Conservation (phyloP, 2,888 invertebrate species). For the Cylindroiulus punctatus region DNA sequence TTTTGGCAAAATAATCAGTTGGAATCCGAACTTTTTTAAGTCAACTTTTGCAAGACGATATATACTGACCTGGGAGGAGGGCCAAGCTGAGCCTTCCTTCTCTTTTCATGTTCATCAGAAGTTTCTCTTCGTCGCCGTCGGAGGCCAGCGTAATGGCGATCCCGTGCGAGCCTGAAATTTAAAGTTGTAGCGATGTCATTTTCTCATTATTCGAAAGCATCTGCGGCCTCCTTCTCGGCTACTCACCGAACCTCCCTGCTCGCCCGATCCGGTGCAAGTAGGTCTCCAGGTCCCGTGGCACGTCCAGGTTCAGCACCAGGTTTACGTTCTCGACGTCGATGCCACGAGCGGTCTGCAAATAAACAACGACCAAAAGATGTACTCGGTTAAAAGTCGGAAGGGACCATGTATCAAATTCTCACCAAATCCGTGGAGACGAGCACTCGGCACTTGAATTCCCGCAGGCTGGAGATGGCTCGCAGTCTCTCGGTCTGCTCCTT, state of each 20-base stretch:
- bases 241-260: slow-evolving; percentile 88
- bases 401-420: neutral
- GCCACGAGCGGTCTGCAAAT: slow-evolving; percentile 79
- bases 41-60: too few species aligned
- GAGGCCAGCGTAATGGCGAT: slow-evolving; percentile 79
- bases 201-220: too few species aligned
- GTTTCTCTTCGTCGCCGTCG: slow-evolving; percentile 72
- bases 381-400: too few species aligned
- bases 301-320: slow-evolving; percentile 90
- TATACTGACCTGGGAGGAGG: slow-evolving; percentile 55
- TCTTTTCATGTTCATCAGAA: slow-evolving; percentile 60
- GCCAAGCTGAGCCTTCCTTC: slow-evolving; percentile 46
- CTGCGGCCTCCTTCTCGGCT: too few species aligned
- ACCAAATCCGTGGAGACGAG: slow-evolving; percentile 82
- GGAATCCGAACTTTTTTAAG: too few species aligned
- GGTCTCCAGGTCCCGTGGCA: slow-evolving; percentile 80
- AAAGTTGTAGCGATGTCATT: too few species aligned
- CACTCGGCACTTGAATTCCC: slow-evolving; percentile 82
- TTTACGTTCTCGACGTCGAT: slow-evolving; percentile 94
- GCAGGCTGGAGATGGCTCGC: slow-evolving; percentile 79
- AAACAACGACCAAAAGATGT: too few species aligned
- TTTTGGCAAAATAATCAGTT: too few species aligned
- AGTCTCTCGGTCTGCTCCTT: slow-evolving; percentile 83
- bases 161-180: slow-evolving; percentile 74
- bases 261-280: slow-evolving; percentile 96